Evolutionary conservation across 2,797 vertebrate genomes (phyloP).

Genomic region (Bradypus variegatus): DNA sequence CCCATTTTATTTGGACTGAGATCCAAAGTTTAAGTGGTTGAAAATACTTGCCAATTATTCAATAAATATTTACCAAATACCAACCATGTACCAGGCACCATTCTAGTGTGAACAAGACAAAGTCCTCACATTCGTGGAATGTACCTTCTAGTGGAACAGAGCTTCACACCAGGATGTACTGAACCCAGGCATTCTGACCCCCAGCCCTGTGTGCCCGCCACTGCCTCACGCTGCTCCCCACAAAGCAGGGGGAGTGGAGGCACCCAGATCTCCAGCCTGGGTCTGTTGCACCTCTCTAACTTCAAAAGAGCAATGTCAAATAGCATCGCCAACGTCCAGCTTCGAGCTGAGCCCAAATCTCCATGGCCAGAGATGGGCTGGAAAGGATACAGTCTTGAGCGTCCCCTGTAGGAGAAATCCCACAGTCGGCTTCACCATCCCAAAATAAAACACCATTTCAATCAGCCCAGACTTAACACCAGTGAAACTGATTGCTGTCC

Average conservation of each 20-base stretch:
- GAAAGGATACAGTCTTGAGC: neutral
- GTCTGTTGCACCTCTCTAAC: neutral
- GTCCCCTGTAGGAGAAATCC: neutral
- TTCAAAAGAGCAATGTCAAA: neutral
- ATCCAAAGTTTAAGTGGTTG: neutral
- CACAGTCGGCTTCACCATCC: too few species aligned
- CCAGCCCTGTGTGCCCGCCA: neutral
- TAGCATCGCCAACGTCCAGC: neutral
- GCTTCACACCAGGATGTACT: neutral
- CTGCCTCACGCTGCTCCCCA: neutral
- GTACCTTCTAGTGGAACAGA: neutral
- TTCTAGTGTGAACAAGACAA: neutral
- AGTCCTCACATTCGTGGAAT: neutral
- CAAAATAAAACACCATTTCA: too few species aligned
- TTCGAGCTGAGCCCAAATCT: neutral
- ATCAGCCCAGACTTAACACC: neutral
- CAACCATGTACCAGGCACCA: neutral
- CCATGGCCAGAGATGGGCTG: neutral
- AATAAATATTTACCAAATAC: neutral
- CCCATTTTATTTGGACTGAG: neutral
- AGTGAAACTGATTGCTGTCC: neutral
- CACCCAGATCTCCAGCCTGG: neutral
- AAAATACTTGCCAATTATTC: neutral
- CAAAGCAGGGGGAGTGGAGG: neutral
- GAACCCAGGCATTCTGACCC: neutral